These are phyloP conservation scores for Cherax destructor DNA, from an alignment of 1,140 invertebrate species.

Conservation along the genomic window DNA sequence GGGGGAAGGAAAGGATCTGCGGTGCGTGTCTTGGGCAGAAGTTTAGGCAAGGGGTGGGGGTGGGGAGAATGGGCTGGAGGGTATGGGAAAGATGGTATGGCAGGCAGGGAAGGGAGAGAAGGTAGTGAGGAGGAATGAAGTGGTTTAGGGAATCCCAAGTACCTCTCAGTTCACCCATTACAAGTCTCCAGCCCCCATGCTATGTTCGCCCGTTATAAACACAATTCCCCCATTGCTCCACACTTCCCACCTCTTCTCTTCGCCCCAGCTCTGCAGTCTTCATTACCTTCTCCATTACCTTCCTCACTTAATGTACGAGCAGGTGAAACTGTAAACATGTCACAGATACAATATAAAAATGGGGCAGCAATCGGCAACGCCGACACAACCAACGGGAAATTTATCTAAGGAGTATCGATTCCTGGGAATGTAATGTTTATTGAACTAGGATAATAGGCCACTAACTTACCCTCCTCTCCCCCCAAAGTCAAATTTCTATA, in stretches of 20 bases:
- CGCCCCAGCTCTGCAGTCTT: neutral
- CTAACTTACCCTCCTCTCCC: constrained; percentile 49
- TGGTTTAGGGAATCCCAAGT: neutral
- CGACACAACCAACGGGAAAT: constrained; percentile 8
- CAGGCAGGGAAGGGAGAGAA: neutral
- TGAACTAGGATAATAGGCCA: constrained; percentile 44
- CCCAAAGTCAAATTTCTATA: constrained; percentile 50
- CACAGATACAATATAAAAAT: constrained; percentile 35
- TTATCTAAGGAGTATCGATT: constrained; percentile 10
- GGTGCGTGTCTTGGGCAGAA: neutral
- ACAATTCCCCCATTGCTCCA: neutral
- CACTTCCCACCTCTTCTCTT: neutral
- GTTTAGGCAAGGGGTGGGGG: neutral
- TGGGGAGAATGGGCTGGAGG: too few species aligned
- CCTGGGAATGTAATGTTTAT: constrained; percentile 55
- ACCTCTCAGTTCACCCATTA: neutral
- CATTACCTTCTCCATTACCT: neutral
- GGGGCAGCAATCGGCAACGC: neutral
- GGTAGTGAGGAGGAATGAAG: neutral
- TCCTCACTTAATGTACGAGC: neutral
- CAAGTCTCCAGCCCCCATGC: neutral
- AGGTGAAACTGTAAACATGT: constrained; percentile 11
- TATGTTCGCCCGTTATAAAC: neutral
- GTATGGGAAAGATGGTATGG: too few species aligned
- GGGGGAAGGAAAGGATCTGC: neutral